phyloP scores from a whole-genome alignment of 1,140 invertebrate genomes.

The Psix sp. region DNA sequence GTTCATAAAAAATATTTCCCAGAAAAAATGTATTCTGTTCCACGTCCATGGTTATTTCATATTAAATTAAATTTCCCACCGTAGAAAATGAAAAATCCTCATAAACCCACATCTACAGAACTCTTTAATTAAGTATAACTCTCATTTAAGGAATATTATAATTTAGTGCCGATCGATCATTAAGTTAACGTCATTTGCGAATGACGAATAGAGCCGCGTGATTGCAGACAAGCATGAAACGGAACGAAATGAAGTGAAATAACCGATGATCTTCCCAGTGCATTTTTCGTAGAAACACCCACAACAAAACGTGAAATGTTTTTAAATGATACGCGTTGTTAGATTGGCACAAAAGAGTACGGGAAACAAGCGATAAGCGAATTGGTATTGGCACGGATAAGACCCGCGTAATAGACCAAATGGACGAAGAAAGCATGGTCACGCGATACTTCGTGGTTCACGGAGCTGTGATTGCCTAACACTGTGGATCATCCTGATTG shows the following conservation, averaged over 20 bases:
- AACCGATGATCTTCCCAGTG: constrained; percentile 29
- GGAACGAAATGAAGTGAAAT: constrained; percentile 36
- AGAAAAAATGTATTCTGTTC: too few relatives aligned
- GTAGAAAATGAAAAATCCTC: too few relatives aligned
- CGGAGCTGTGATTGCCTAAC: constrained; percentile 50
- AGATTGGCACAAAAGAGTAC: constrained; percentile 79
- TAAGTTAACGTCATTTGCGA: constrained; percentile 26
- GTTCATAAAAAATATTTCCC: too few relatives aligned
- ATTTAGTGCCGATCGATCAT: constrained; percentile 36
- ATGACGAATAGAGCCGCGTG: constrained; percentile 26
- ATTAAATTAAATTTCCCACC: too few relatives aligned
- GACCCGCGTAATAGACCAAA: constrained; percentile 49
- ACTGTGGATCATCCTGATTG: constrained; percentile 53
- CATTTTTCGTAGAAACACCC: constrained; percentile 26
- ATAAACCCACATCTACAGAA: too few relatives aligned
- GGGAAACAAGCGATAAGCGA: constrained; percentile 49
- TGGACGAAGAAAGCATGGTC: constrained; percentile 59
- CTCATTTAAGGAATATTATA: constrained; percentile 5
- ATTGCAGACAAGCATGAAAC: constrained; percentile 20
- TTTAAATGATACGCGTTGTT: constrained; percentile 61
- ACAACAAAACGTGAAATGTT: constrained; percentile 43
- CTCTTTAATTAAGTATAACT: constrained; percentile 14
- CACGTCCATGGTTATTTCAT: too few relatives aligned
- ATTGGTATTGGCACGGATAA: constrained; percentile 51
- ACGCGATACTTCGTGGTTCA: constrained; percentile 63